phyloP scores from a whole-genome alignment of 2,113 vertebrate species.

The Hepsetus odoe region DNA sequence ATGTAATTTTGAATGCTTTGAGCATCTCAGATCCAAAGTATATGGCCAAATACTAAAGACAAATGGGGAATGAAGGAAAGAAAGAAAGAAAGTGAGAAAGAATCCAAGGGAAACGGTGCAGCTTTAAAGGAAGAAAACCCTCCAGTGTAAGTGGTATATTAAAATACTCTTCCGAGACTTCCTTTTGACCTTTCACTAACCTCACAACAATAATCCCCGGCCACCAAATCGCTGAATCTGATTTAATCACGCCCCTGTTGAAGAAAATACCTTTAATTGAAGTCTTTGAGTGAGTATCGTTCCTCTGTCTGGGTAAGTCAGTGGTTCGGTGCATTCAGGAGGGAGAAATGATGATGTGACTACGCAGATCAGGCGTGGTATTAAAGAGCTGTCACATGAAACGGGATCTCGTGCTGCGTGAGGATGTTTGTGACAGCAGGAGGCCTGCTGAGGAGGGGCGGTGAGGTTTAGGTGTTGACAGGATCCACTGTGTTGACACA shows the following conservation, averaged over 20 bases:
- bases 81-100: neutral
- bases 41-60: neutral
- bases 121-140: neutral
- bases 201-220: conserved; percentile 1
- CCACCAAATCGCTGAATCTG: conserved; percentile 11
- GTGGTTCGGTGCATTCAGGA: conserved; percentile 39
- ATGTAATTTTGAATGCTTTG: conserved; percentile 12
- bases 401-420: conserved; percentile 38
- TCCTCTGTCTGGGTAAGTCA: conserved; percentile 41
- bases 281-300: neutral
- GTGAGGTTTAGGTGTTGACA: conserved; percentile 12
- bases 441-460: conserved; percentile 25
- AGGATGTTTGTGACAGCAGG: conserved; percentile 53
- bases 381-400: conserved; percentile 60
- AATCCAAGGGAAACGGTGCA: neutral
- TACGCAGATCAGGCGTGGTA: conserved; percentile 46
- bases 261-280: conserved; percentile 25
- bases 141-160: neutral
- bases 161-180: neutral
- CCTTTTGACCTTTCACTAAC: neutral
- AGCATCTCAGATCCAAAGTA: neutral
- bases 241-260: conserved; percentile 13
- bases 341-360: conserved; percentile 28
- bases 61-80: neutral
- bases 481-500: conserved; percentile 50